Evolutionary conservation across 1,140 invertebrate genomes (phyloP), one percentile per base, ranked within the genome.

Genomic region (Calliopsis andreniformis): DNA sequence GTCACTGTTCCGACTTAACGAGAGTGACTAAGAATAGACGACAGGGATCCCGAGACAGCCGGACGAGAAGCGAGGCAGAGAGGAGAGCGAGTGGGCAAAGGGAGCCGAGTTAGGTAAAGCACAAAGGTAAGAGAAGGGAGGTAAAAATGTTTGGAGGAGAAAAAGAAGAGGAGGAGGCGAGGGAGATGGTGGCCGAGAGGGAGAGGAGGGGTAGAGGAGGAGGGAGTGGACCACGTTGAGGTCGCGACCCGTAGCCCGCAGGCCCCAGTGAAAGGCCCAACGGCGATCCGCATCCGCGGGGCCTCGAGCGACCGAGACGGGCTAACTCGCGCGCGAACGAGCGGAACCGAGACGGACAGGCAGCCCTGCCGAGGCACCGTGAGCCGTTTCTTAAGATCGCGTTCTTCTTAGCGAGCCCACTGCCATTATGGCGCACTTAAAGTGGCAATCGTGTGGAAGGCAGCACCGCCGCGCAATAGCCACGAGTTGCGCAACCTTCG

Each of bases 381-480:
- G 82, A 84, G 82, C 72, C 78, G 86, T 89, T 87, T 88, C 88
- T 88, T 84, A 79, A 88, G 83, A 86, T 88, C 83, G 87, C 78
- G 63, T 87, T 88, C 88, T 88, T 88, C 85, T 88, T 87, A 78
- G 83, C 84, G 71, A 71, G 71, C 79, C 79, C 78, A 81, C 81
- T 84, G 76, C 87, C 86, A 89, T 89, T 88, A 89, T 88, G 80
- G 86, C 83, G 87, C 86, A 88, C 88, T 88, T 85, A 88, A 89
- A 89, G 87, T 87, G 86, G 85, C 88, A 87, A 89, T 88, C 87
- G 88, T 84, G 84, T 82, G 86, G 85, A 87, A 87, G 87, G 86
- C 84, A 89, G 81, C 80, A 77, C 79, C 78, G 82, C 79, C 73
- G 76, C 61, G 82, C 82, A 87, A 86, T 81, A 82, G 82, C 81